Base-by-base conservation (phyloP, 2,888 invertebrate genomes). In the Drosophila multiciliata region DNA sequence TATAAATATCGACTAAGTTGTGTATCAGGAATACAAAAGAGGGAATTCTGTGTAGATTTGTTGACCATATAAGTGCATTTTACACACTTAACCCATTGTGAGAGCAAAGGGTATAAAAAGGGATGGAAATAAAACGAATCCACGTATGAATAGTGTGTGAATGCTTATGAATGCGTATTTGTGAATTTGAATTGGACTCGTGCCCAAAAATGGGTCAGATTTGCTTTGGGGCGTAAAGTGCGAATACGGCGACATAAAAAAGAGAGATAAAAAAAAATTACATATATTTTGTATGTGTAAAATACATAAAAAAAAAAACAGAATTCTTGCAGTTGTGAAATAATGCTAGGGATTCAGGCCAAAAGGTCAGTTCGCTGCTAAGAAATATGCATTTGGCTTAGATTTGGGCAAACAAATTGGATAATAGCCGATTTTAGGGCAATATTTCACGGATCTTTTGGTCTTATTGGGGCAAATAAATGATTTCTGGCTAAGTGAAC, bases 361-460 rank as follows among this genome's bases (percentile, higher is more conserved):
- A 84, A 83, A 79, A 74, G 83, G 78, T 85, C 85, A 85, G 76
- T 83, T 83, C 81, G 66, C 50, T 40, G 49, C 29, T 42, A 61
- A 62, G 69, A 60, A 64, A 69, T 61, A 23, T 48, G 35, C 33
- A 23, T 33, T 57, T 35, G 4, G 17, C 8, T 55, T 12, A 29
- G 42, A 20, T 23, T 40, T 20, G 15, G 20, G 0, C 26, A 17
- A 60, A 29, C 15, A 38, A 38, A 38, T 55, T 55, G 36, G 50
- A 29, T 17, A 29, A 17, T 4, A 11, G 20, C 49, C n/a, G 4
- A 49, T 38, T 20, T 38, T 17, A 9, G 11, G 7, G 8, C 15
- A 38, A 60, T 53, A 40, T 53, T 17, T 53, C n/a, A 53, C n/a
- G 8, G 17, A 38, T 52, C 52, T 52, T 52, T 23, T 59, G 49